A percentile compares a stretch with the other conserved stretches of the same genome.
phyloP scores from a whole-genome alignment of 2,113 vertebrate genomes.

The Sinocyclocheilus anophthalmus region DNA sequence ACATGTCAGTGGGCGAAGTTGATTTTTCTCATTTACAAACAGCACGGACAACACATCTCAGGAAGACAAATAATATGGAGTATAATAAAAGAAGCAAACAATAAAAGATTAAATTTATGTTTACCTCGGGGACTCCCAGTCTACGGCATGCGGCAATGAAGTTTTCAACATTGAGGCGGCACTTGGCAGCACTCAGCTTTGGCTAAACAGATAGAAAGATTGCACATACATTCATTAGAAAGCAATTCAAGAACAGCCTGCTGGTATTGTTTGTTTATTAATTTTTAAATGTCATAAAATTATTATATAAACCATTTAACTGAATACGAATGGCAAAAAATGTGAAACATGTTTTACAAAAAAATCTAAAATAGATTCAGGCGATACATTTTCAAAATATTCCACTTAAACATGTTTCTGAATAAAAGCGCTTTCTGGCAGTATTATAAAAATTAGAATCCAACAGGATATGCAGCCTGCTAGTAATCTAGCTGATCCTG shows the following conservation, averaged over 20 bases:
- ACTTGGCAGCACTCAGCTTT: conserved; percentile 84
- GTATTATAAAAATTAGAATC: too few species aligned
- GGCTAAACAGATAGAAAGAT: conserved; percentile 72
- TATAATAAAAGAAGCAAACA: neutral
- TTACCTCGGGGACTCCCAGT: conserved; percentile 87
- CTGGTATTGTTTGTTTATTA: too few species aligned
- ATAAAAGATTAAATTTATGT: neutral
- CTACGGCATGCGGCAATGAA: conserved; percentile 86
- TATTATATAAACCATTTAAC: too few species aligned
- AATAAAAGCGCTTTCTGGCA: too few species aligned
- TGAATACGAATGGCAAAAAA: too few species aligned
- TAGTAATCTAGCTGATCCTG: neutral
- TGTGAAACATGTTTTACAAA: too few species aligned
- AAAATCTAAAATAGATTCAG: too few species aligned
- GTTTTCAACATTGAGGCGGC: conserved; percentile 86
- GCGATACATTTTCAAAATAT: too few species aligned
- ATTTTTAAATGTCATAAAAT: too few species aligned
- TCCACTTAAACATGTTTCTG: too few species aligned
- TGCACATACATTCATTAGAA: conserved; percentile 10
- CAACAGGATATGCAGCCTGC: too few species aligned
- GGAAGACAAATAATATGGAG: neutral
- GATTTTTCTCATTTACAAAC: neutral
- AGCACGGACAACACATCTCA: conserved; percentile 19
- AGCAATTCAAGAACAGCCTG: neutral
- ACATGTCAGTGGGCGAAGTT: neutral